phyloP scores from a whole-genome alignment of 2,888 invertebrate species.

The Galeopsomyia nigrocyanea region DNA sequence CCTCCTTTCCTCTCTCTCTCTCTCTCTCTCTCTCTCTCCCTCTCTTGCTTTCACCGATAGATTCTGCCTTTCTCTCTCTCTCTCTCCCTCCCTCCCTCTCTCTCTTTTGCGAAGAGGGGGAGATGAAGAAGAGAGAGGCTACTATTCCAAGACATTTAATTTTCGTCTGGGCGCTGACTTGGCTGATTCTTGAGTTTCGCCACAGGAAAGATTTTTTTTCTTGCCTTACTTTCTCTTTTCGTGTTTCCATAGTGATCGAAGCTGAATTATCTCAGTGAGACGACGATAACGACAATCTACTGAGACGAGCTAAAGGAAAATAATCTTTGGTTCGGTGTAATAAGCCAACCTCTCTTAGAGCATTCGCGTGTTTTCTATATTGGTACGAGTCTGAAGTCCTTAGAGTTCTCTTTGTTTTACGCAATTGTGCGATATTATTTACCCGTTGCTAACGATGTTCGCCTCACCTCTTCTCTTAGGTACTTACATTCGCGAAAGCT shows the following conservation, averaged over 20 bases:
- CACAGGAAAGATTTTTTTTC: not conserved
- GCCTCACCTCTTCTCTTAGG: no score
- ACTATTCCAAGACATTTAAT: slow-evolving; percentile 58
- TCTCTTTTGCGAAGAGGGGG: slow-evolving; percentile 14
- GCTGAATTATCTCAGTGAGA: not conserved
- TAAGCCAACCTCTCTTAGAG: no score
- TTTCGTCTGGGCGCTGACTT: slow-evolving; percentile 58
- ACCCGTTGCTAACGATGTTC: no score
- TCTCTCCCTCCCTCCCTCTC: slow-evolving; percentile 1
- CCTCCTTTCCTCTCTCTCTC: slow-evolving; percentile 18
- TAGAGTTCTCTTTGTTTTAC: no score
- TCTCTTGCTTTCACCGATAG: slow-evolving; percentile 4
- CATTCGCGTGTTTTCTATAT: no score
- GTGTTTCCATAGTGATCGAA: slow-evolving; percentile 38
- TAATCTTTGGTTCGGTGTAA: no score
- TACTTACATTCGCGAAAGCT: no score
- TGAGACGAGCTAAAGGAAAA: no score
- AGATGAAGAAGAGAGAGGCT: slow-evolving; percentile 19
- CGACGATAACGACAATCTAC: no score
- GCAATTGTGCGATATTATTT: no score
- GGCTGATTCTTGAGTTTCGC: slow-evolving; percentile 54
- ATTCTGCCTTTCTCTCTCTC: slow-evolving; percentile 16
- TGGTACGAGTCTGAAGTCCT: no score
- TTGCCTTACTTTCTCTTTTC: not conserved
- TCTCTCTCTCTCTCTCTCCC: slow-evolving; percentile 7